Percentiles rank a stretch among this genome's conserved stretches.
Evolutionary conservation across 2,797 vertebrate genomes (phyloP).

Genomic region (Schizothorax lantsangensis): DNA sequence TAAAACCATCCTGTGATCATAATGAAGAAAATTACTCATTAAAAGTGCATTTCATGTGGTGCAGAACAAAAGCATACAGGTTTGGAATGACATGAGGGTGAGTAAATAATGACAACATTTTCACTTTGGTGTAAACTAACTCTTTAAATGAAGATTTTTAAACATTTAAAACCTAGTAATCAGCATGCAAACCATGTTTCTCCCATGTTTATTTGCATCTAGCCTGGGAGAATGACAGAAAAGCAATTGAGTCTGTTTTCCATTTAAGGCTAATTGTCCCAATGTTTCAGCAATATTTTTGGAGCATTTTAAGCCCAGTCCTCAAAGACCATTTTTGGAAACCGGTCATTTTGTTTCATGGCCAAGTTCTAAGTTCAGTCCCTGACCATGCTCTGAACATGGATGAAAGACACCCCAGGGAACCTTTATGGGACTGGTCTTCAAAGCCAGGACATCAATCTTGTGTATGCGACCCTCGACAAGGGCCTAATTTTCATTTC

Average conservation of each 20-base stretch:
- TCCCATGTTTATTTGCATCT: not conserved
- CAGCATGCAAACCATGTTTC: not conserved
- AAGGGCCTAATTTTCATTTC: constrained; percentile 33
- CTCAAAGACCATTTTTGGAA: not conserved
- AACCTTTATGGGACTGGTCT: constrained; percentile 11
- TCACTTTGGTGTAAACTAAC: not conserved
- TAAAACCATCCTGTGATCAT: not conserved
- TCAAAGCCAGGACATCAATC: constrained; percentile 29
- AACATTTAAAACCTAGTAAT: not conserved
- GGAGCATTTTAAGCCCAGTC: not conserved
- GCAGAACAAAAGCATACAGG: not conserved
- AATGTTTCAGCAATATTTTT: constrained; percentile 1
- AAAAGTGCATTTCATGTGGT: not conserved
- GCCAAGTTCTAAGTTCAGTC: constrained; percentile 15
- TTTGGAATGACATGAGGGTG: not conserved
- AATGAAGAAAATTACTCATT: not conserved
- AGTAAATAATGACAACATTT: not conserved
- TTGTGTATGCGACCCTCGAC: constrained; percentile 6
- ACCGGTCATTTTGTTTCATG: constrained; percentile 6
- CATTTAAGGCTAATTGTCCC: not conserved
- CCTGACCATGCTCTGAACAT: constrained; percentile 31
- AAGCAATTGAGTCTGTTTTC: not conserved
- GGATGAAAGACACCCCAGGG: constrained; percentile 23
- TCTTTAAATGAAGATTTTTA: not conserved
- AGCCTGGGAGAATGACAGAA: not conserved